These are phyloP conservation scores for Tor tambroides DNA, from an alignment of 2,113 vertebrate genomes.

Conservation along the genomic window DNA sequence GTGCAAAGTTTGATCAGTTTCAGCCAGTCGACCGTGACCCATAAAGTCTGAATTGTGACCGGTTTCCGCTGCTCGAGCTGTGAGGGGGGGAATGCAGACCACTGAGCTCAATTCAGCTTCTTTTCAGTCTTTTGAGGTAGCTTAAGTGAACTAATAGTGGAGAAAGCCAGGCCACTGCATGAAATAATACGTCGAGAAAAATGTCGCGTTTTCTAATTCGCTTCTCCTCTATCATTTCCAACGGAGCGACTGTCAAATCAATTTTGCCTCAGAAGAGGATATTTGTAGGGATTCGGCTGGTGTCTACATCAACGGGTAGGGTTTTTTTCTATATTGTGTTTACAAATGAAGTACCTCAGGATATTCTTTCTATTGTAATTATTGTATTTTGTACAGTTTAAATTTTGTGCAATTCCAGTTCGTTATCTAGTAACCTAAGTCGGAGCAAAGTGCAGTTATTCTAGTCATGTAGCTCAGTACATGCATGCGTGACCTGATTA, in stretches of 20 bases:
- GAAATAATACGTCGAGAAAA: conserved; percentile 17
- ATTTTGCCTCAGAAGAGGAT: conserved; percentile 52
- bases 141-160: conserved; percentile 9
- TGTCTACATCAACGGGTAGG: conserved; percentile 70
- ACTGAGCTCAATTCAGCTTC: conserved; percentile 1
- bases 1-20: conserved; percentile 35
- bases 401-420: background rate
- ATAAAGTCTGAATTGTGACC: conserved; percentile 10
- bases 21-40: conserved; percentile 33
- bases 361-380: background rate
- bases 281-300: conserved; percentile 49
- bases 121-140: conserved; percentile 23
- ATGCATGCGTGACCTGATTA: conserved; percentile 16
- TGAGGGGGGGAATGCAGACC: conserved; percentile 30
- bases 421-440: background rate
- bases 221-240: conserved; percentile 57
- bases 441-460: background rate
- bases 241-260: conserved; percentile 18
- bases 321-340: background rate
- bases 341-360: background rate
- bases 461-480: conserved; percentile 6
- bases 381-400: background rate
- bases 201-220: conserved; percentile 74
- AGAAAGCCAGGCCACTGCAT: conserved; percentile 10
- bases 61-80: conserved; percentile 28